Conservation (phyloP, 2,888 invertebrate genomes). For the Ormyrus thymus region DNA sequence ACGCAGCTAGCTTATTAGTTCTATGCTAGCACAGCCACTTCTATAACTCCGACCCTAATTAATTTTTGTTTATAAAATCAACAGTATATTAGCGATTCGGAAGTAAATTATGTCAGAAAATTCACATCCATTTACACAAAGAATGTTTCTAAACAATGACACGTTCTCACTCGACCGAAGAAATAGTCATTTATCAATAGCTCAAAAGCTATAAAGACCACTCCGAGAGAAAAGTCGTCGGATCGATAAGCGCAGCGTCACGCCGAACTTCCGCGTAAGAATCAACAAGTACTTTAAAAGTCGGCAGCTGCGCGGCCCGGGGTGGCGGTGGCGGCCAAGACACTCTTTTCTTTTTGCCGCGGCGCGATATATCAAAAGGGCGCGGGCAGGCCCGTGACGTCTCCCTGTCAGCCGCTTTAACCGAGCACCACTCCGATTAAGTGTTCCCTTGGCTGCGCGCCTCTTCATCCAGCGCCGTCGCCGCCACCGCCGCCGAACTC, state of each 20-base stretch:
- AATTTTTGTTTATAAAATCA: too few relatives aligned
- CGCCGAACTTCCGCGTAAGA: constrained; percentile 30
- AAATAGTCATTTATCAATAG: not conserved
- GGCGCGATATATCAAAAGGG: constrained; percentile 43
- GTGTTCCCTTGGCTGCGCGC: constrained; percentile 61
- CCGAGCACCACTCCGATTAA: constrained; percentile 72
- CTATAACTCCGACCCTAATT: too few relatives aligned
- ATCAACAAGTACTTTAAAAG: constrained; percentile 56
- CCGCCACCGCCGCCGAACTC: not conserved
- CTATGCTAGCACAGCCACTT: too few relatives aligned
- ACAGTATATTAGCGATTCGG: too few relatives aligned
- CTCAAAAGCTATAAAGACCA: not conserved
- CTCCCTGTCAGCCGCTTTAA: constrained; percentile 70
- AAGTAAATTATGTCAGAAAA: too few relatives aligned
- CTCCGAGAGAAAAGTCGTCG: not conserved
- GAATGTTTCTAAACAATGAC: too few relatives aligned
- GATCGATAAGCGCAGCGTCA: not conserved
- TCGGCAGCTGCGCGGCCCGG: constrained; percentile 43
- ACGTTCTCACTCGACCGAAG: too few relatives aligned
- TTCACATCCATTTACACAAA: too few relatives aligned
- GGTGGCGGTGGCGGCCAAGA: not conserved
- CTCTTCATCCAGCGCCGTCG: constrained; percentile 9
- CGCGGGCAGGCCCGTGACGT: constrained; percentile 63
- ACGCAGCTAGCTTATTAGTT: too few relatives aligned
- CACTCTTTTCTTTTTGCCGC: constrained; percentile 2